Evolutionary conservation across 2,888 invertebrate species (phyloP).

Genomic region (Thymelicus sylvestris): DNA sequence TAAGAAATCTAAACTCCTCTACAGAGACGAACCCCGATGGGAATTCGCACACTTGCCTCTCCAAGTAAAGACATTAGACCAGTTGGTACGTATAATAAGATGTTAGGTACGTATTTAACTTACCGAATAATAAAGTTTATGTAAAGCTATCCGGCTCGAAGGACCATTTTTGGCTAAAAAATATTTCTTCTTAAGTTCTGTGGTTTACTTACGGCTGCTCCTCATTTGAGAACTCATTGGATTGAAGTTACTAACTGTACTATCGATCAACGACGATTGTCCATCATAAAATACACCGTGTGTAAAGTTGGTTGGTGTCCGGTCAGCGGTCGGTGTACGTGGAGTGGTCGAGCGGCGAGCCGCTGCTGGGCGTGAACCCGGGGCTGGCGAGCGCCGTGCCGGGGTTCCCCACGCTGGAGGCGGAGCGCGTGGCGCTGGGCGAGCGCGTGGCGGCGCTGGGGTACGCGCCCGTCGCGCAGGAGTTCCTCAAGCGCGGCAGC

Average conservation of each 20-base stretch:
- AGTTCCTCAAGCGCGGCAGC: slow-evolving; percentile 94
- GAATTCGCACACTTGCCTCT: slow-evolving; percentile 94
- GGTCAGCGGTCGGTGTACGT: slow-evolving; percentile 87
- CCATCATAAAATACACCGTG: no score
- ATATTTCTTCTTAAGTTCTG: no score
- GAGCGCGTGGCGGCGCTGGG: slow-evolving; percentile 90
- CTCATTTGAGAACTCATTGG: no score
- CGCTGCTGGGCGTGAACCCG: slow-evolving; percentile 90
- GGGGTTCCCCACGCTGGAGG: slow-evolving; percentile 86
- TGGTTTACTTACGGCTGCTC: no score
- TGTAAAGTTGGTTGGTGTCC: not conserved
- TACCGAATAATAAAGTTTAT: not conserved
- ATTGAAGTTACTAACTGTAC: no score
- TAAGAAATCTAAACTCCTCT: slow-evolving; percentile 45
- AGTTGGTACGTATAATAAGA: slow-evolving; percentile 87
- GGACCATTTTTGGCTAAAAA: not conserved
- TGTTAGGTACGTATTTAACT: not conserved
- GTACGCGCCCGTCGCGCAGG: slow-evolving; percentile 95
- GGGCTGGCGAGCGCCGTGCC: slow-evolving; percentile 80
- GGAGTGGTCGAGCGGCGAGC: slow-evolving; percentile 91
- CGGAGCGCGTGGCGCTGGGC: slow-evolving; percentile 89
- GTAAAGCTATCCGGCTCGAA: not conserved
- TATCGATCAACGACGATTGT: no score
- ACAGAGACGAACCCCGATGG: slow-evolving; percentile 90
- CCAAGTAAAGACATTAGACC: slow-evolving; percentile 92